Evolutionary conservation across 2,888 invertebrate genomes (phyloP), one percentile per base, ranked within the genome.

Genomic region (Phortica okadai): DNA sequence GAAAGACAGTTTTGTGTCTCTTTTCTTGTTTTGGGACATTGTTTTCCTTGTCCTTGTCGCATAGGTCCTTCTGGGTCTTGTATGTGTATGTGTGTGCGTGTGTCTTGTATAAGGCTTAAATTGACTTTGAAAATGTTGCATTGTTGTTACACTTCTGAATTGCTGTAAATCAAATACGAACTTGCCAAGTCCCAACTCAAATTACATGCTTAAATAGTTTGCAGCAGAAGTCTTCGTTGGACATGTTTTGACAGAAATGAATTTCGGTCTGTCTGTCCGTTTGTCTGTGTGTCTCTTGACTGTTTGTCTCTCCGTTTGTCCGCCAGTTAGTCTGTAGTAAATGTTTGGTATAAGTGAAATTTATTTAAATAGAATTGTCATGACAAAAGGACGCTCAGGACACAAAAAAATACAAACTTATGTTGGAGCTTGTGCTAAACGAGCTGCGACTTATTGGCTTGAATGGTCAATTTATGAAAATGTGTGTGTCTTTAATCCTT

Each of bases 391-490:
- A 16, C n/a, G 45, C 44, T 21, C 21, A 21, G 1, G 21, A 21
- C 21, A 21, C 21, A 21, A 21, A 69, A 64, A 58, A n/a, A 58
- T 16, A 6, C 21, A 21, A 21, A 1, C 21, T 21, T n/a, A n/a
- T n/a, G n/a, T n/a, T n/a, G n/a, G n/a, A 21, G 21, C 21, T 21
- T 21, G 21, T 21, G 21, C 21, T 21, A 21, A 21, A 21, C 21
- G 21, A 21, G 21, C 44, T 69, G 67, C 62, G n/a, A 69, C 54
- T 70, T 70, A 70, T 70, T 70, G 54, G 70, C 70, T 44, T 70
- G 70, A 70, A 50, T 70, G 54, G 54, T n/a, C 70, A 70, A 33
- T 54, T 70, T 54, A 70, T 70, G 70, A 70, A 70, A 70, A 45
- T 69, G 10, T 59, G 67, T 59, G 67, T 21, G 21, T 16, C n/a